Evolutionary conservation across 2,113 vertebrate species (phyloP).

Genomic region (Gallinago undulata): DNA sequence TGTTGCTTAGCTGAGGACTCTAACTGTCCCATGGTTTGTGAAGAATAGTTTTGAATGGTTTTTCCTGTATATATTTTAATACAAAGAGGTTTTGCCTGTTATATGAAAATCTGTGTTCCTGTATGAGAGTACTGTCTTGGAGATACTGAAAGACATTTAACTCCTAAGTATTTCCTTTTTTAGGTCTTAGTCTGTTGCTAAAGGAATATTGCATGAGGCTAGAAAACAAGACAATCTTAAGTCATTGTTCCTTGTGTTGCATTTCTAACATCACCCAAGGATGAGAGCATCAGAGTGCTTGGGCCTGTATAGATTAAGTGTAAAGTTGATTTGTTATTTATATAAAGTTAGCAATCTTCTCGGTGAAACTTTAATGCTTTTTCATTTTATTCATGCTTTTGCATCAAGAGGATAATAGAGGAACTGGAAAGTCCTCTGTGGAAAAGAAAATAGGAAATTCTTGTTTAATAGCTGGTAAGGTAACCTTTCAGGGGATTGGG

Average conservation of each 20-base stretch:
- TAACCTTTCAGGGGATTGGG: background rate
- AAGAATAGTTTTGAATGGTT: background rate
- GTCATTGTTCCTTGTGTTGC: background rate
- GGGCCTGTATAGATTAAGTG: background rate
- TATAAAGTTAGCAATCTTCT: background rate
- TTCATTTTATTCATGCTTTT: background rate
- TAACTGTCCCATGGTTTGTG: background rate
- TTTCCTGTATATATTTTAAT: background rate
- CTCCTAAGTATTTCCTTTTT: background rate
- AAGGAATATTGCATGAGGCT: background rate
- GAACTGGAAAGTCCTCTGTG: background rate
- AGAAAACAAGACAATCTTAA: background rate
- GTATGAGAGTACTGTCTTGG: background rate
- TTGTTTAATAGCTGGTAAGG: background rate
- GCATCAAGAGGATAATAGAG: background rate
- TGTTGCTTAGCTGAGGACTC: background rate
- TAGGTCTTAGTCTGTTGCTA: background rate
- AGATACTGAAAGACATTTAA: background rate
- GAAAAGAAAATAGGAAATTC: background rate
- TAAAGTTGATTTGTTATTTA: background rate
- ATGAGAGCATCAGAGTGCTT: background rate
- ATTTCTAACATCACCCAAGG: background rate
- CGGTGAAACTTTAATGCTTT: background rate
- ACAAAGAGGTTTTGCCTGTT: background rate
- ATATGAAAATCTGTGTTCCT: background rate